A percentile compares a stretch with the other conserved stretches of the same genome.
phyloP scores from a whole-genome alignment of 2,888 invertebrate genomes.

The Drosophila buzzatii region DNA sequence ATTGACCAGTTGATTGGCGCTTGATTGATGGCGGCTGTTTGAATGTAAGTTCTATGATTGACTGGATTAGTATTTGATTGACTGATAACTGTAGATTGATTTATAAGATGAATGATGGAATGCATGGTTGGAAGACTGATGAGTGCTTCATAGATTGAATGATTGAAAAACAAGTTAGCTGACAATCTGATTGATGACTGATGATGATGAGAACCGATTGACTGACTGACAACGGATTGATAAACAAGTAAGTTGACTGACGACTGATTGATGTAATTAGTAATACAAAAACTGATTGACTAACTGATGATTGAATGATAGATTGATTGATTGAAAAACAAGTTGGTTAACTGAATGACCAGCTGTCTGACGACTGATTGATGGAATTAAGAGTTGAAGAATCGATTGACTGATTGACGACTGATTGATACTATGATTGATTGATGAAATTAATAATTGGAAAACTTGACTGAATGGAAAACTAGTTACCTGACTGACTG shows the following conservation, averaged over 20 bases:
- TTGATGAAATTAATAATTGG: too few species aligned
- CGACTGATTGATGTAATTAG: not conserved
- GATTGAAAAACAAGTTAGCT: not conserved
- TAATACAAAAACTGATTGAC: too few species aligned
- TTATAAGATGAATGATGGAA: not conserved
- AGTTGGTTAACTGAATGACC: too few species aligned
- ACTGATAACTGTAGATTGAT: not conserved
- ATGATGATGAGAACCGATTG: not conserved
- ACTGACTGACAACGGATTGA: too few species aligned
- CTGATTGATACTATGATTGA: not conserved
- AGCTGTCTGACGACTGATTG: not conserved
- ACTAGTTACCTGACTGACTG: too few species aligned
- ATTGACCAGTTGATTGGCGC: not conserved
- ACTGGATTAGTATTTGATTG: not conserved
- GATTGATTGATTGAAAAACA: not conserved
- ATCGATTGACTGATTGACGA: not conserved
- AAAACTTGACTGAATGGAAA: too few species aligned
- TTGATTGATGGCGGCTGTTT: too few species aligned
- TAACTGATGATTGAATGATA: not conserved
- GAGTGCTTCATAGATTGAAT: not conserved
- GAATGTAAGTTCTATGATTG: too few species aligned
- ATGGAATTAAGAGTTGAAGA: not conserved
- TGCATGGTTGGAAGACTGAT: too few species aligned
- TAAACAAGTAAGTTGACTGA: too few species aligned
- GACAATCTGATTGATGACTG: not conserved